These are phyloP conservation scores for Stenotaenia linearis DNA, from an alignment of 2,888 invertebrate species.

Conservation along the genomic window DNA sequence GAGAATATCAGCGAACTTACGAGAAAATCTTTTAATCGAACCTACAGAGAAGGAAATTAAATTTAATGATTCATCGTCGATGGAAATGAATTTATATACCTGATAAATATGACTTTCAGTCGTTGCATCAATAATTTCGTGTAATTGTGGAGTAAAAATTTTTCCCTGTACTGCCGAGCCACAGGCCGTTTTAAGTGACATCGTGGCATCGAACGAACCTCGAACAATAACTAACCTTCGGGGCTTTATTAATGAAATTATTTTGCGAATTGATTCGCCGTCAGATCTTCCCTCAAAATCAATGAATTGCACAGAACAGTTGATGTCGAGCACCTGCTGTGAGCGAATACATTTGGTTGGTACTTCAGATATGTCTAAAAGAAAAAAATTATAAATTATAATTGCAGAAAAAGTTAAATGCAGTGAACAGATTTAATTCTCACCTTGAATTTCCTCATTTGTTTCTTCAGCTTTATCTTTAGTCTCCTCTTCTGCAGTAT, in stretches of 20 bases:
- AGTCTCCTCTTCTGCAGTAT: slow-evolving; percentile 56
- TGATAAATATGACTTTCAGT: slow-evolving; percentile 98
- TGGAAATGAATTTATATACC: no score
- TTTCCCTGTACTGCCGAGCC: slow-evolving; percentile 56
- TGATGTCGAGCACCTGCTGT: slow-evolving; percentile 67
- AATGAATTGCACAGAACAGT: slow-evolving; percentile 84
- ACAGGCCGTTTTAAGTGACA: slow-evolving; percentile 63
- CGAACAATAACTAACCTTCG: slow-evolving; percentile 72
- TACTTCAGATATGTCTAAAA: slow-evolving; percentile 59
- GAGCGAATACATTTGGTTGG: slow-evolving; percentile 84
- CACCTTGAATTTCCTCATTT: slow-evolving; percentile 56
- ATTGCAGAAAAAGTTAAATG: not conserved
- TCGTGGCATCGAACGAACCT: slow-evolving; percentile 64
- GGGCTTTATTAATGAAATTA: slow-evolving; percentile 66
- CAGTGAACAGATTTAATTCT: not conserved
- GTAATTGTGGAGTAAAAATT: slow-evolving; percentile 68
- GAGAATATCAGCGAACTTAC: slow-evolving; percentile 82
- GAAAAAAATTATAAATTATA: no score
- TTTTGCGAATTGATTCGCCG: slow-evolving; percentile 60
- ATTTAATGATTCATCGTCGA: not conserved
- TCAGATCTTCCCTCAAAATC: slow-evolving; percentile 87
- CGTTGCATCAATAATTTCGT: slow-evolving; percentile 86
- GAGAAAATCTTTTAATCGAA: slow-evolving; percentile 82
- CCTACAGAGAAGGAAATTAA: slow-evolving; percentile 53
- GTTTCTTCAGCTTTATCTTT: slow-evolving; percentile 59